Conservation (phyloP, 2,113 vertebrate genomes). For the Sminthopsis crassicaudata region DNA sequence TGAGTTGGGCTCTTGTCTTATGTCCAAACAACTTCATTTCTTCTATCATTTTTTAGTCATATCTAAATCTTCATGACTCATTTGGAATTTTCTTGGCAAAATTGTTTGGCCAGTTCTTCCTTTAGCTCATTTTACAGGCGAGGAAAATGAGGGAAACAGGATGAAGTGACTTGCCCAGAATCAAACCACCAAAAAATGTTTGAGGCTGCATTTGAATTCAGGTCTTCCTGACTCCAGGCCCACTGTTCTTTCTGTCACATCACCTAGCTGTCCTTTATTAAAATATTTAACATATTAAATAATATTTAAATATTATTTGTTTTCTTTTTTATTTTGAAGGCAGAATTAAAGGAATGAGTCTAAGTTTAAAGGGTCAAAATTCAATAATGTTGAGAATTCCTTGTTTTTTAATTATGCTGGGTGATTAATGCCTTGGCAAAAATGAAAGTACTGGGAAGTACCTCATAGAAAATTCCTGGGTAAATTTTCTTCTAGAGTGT, state of each 20-base stretch:
- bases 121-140: background rate
- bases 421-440: background rate
- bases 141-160: background rate
- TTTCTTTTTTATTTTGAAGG: too few relatives aligned
- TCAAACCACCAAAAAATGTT: background rate
- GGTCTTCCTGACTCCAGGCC: background rate
- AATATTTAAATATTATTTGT: too few relatives aligned
- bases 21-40: background rate
- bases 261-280: too few relatives aligned
- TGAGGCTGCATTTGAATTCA: background rate
- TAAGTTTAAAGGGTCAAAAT: background rate
- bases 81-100: background rate
- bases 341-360: background rate
- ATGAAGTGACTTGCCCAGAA: background rate
- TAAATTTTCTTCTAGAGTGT: background rate
- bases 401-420: background rate
- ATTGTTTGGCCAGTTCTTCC: background rate
- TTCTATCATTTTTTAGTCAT: background rate
- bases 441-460: background rate
- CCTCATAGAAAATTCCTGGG: background rate
- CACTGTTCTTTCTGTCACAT: accelerated
- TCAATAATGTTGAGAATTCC: background rate
- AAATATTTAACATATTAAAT: too few relatives aligned
- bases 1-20: background rate
- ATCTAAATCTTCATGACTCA: background rate